phyloP scores from a whole-genome alignment of 2,888 invertebrate genomes.

The Plusia festucae region DNA sequence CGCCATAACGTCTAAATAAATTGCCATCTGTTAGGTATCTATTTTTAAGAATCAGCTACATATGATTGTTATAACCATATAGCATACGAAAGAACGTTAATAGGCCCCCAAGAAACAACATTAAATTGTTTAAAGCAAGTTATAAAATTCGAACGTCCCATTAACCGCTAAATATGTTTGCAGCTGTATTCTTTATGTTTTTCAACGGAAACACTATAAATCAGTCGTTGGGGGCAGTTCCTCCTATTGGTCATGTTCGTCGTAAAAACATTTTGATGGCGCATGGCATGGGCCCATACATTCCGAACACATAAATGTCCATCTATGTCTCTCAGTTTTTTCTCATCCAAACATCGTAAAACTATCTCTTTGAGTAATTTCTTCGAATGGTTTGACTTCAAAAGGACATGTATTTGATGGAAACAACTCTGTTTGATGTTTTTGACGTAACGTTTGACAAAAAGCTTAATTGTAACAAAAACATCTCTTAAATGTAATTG shows the following conservation, averaged over 20 bases:
- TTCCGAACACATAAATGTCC: conserved; percentile 79
- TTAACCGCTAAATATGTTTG: conserved; percentile 80
- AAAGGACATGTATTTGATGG: conserved; percentile 71
- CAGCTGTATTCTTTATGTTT: conserved; percentile 82
- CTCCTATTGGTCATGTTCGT: conserved; percentile 78
- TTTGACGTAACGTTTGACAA: conserved; percentile 18
- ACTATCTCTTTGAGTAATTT: conserved; percentile 81
- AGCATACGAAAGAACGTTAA: conserved; percentile 50
- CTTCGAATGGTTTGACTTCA: conserved; percentile 81
- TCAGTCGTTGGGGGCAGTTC: conserved; percentile 75
- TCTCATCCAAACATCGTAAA: conserved; percentile 69
- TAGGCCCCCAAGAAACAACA: conserved; percentile 60
- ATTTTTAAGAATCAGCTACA: conserved; percentile 30
- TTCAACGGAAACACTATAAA: conserved; percentile 79
- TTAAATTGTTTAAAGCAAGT: conserved; percentile 59
- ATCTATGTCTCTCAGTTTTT: conserved; percentile 70
- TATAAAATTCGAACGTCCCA: conserved; percentile 66
- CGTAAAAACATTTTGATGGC: conserved; percentile 83
- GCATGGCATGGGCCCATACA: conserved; percentile 71
- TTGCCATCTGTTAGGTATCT: conserved; percentile 31
- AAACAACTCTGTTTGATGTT: conserved; percentile 42
- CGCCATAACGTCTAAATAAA: not conserved
- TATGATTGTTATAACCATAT: conserved; percentile 37
- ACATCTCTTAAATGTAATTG: conserved; percentile 41
- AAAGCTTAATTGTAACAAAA: conserved; percentile 45